These are phyloP conservation scores for Plotosus lineatus DNA, from an alignment of 2,113 vertebrate genomes.

Conservation along the genomic window DNA sequence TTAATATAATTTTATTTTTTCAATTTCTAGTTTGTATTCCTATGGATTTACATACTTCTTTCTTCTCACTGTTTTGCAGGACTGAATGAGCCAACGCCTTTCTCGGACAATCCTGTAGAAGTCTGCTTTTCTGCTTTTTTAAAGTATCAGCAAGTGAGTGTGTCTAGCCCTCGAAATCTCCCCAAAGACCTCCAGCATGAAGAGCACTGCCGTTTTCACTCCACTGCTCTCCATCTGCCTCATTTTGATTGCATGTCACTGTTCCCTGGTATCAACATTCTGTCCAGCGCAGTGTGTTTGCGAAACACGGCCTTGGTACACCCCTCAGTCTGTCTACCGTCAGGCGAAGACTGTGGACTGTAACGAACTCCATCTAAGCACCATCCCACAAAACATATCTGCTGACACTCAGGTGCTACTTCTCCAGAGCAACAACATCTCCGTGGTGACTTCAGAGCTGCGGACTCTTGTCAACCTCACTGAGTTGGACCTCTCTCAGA, in stretches of 20 bases:
- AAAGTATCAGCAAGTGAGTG: conserved; percentile 32
- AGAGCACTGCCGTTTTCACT: conserved; percentile 48
- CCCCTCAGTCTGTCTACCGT: conserved; percentile 78
- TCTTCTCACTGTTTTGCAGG: conserved; percentile 46
- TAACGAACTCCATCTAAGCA: conserved; percentile 76
- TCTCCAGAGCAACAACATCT: conserved; percentile 82
- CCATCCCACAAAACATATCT: conserved; percentile 69
- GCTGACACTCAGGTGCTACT: conserved; percentile 77
- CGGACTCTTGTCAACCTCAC: conserved; percentile 76
- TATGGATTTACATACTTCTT: conserved; percentile 12
- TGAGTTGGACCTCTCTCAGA: conserved; percentile 81
- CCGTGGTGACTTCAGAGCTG: conserved; percentile 69
- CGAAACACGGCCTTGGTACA: conserved; percentile 82
- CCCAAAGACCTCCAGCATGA: conserved; percentile 55
- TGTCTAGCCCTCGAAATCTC: conserved; percentile 34
- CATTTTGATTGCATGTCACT: conserved; percentile 44
- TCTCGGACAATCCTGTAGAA: conserved; percentile 29
- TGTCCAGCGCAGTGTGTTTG: conserved; percentile 81
- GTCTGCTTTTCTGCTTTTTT: conserved; percentile 18
- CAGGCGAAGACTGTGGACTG: conserved; percentile 80
- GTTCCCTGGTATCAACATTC: conserved; percentile 50
- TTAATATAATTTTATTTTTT: neutral
- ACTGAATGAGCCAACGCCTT: conserved; percentile 43
- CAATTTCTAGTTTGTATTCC: neutral
- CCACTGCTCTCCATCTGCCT: conserved; percentile 47